Evolutionary conservation across 2,113 vertebrate genomes (phyloP).

Genomic region (Pituophis catenifer): DNA sequence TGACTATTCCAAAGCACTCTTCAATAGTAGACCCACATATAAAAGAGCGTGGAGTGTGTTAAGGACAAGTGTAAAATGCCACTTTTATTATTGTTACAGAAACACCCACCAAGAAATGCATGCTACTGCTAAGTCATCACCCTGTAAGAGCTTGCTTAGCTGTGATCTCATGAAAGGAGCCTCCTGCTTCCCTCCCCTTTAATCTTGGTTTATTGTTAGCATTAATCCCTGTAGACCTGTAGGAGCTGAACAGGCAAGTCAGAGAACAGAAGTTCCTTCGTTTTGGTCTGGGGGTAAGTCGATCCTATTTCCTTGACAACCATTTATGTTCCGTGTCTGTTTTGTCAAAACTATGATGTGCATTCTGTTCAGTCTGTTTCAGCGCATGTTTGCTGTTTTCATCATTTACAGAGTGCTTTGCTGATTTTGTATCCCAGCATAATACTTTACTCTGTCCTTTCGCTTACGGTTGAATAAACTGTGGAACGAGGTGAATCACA

Average conservation of each 20-base stretch:
- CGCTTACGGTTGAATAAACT: background rate
- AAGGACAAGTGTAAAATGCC: background rate
- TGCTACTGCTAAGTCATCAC: constrained; percentile 30
- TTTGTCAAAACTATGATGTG: rapidly evolving
- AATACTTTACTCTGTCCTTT: background rate
- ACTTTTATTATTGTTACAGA: background rate
- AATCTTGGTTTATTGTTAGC: constrained; percentile 50
- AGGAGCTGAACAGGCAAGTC: constrained; percentile 55
- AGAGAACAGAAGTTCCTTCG: constrained; percentile 46
- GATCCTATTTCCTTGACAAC: constrained; percentile 25
- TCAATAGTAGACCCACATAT: background rate
- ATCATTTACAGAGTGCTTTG: background rate
- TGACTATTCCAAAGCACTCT: background rate
- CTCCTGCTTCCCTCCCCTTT: constrained; percentile 66
- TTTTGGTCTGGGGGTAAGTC: constrained; percentile 66
- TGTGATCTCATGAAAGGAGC: constrained; percentile 61
- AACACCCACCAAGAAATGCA: constrained; percentile 43
- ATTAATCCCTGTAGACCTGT: constrained; percentile 66
- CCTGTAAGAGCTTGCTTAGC: constrained; percentile 64
- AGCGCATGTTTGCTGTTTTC: background rate
- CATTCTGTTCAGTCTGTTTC: background rate
- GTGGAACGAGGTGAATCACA: background rate
- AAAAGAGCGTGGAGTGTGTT: background rate
- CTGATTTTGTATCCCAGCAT: background rate
- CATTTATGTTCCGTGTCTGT: background rate